A percentile compares a stretch with the other conserved stretches of the same genome.
phyloP scores from a whole-genome alignment of 2,113 vertebrate species.

The Gnathonemus longibarbis region DNA sequence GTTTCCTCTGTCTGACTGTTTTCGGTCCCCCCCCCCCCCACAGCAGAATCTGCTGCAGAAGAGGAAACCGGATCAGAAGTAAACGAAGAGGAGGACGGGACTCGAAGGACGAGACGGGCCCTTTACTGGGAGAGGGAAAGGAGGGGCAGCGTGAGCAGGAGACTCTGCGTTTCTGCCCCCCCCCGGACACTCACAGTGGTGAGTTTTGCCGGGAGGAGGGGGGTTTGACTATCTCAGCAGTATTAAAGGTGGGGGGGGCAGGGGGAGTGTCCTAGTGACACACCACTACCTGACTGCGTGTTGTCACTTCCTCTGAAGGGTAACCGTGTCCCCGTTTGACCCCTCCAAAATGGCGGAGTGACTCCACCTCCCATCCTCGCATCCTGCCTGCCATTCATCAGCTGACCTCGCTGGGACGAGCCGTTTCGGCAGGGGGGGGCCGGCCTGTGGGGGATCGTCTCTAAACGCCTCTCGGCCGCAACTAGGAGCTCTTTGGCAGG shows the following conservation, averaged over 20 bases:
- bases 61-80: constrained; percentile 18
- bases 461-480: not conserved
- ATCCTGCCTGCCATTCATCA: not conserved
- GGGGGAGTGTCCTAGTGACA: not conserved
- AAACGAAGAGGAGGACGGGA: not conserved
- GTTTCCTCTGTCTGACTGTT: not conserved
- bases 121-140: not conserved
- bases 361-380: not conserved
- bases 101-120: not conserved
- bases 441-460: not conserved
- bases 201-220: not conserved
- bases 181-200: not conserved
- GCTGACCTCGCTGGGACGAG: not conserved
- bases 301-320: constrained; percentile 1
- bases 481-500: not conserved
- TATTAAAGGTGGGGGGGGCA: not conserved
- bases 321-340: not conserved
- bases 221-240: not conserved
- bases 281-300: not conserved
- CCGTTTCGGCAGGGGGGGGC: not conserved
- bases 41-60: constrained; percentile 38
- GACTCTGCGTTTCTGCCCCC: not conserved
- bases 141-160: not conserved
- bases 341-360: not conserved
- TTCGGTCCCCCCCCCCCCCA: not conserved